Evolutionary conservation across 2,113 vertebrate genomes (phyloP).

Genomic region (Cepphus grylle): DNA sequence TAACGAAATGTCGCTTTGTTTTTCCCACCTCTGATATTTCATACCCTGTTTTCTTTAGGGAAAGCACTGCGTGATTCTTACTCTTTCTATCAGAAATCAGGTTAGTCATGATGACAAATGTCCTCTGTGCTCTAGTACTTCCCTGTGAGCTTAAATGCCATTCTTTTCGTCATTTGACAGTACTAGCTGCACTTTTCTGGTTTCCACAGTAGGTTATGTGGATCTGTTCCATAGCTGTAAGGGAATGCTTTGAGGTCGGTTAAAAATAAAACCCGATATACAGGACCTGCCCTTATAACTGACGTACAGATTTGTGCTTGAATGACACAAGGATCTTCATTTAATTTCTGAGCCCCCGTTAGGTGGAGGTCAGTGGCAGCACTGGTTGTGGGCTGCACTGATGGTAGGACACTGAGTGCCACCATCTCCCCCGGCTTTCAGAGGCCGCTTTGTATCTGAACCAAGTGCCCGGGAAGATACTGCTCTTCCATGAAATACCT

Average conservation of each 20-base stretch:
- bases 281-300: background rate
- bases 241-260: background rate
- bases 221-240: background rate
- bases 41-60: background rate
- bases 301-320: background rate
- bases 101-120: background rate
- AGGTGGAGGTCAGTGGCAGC: background rate
- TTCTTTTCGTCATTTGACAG: background rate
- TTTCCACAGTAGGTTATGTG: background rate
- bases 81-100: background rate
- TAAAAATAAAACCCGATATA: background rate
- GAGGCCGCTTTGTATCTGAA: background rate
- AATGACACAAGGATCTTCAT: background rate
- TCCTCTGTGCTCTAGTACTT: background rate
- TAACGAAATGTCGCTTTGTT: rapidly evolving
- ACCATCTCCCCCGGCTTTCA: background rate
- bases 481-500: background rate
- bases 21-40: background rate
- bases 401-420: background rate
- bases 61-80: background rate
- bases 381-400: background rate
- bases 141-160: background rate
- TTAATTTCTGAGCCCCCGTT: background rate
- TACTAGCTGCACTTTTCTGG: background rate
- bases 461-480: background rate